phyloP scores from a whole-genome alignment of 2,113 vertebrate genomes.

The Corythornis vintsioides region DNA sequence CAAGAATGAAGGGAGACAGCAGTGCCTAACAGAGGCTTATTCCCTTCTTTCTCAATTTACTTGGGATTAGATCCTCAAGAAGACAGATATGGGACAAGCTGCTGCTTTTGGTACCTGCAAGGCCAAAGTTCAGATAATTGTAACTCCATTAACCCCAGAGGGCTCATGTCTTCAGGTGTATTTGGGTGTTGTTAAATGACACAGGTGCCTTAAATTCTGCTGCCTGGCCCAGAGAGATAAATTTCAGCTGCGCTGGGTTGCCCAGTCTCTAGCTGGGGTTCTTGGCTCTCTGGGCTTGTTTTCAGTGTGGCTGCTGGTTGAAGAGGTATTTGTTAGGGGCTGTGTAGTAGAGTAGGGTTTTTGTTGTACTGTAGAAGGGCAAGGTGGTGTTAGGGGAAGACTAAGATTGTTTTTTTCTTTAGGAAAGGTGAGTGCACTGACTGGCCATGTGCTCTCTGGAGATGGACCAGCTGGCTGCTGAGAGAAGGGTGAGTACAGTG shows the following conservation, averaged over 20 bases:
- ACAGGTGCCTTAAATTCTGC: background rate
- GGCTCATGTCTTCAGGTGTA: background rate
- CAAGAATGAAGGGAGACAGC: background rate
- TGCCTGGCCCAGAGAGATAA: background rate
- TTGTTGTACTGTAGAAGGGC: accelerated
- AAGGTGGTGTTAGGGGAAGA: background rate
- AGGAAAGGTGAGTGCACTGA: background rate
- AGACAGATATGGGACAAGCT: background rate
- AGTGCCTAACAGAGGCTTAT: background rate
- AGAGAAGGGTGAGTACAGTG: background rate
- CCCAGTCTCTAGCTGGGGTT: accelerated
- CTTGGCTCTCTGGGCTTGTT: background rate
- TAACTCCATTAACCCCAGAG: background rate
- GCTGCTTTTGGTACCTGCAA: background rate
- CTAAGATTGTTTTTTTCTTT: background rate
- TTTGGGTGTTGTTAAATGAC: background rate
- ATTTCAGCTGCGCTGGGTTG: background rate
- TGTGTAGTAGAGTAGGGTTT: accelerated
- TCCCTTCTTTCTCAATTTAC: background rate
- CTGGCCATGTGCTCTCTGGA: accelerated
- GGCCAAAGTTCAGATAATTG: background rate
- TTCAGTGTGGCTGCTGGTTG: accelerated
- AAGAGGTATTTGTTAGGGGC: background rate
- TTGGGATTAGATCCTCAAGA: background rate
- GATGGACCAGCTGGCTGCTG: background rate